Base-by-base conservation (phyloP, 92 coral and sea anemone genomes). In the Phenganax marumi region DNA sequence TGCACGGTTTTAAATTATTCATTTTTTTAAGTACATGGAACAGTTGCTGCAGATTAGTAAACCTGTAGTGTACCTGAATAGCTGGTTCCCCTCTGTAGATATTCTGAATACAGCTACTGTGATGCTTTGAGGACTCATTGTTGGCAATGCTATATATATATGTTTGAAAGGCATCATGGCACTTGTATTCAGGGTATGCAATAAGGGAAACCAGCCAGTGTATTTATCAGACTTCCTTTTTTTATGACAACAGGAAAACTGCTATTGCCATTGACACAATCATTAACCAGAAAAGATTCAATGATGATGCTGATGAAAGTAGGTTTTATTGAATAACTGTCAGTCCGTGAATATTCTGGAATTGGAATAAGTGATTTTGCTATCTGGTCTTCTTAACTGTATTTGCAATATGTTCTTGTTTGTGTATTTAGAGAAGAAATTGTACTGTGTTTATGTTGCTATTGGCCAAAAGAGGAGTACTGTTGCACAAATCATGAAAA, bases 401-500 rank as follows among this genome's bases (percentile, higher is more conserved):
- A 25, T 5, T 25, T 16, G 60, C 16, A 81, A 8, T 69, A 24
- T 21, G 50, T 63, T 11, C 25, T 19, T 78, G 26, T 43, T 14
- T 19, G 61, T 19, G 18, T 65, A 71, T 55, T 22, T 82, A 96
- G 99, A 96, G 85, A 92, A 96, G 87, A 96, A 96, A 87, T 87
- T 96, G n/a, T 96, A 92, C 86, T 96, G 99, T 79, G 90, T 96
- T 78, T 96, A 96, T 89, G 99, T 96, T 58, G 99, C 99, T 57
- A 96, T 96, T 92, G 99, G 99, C 77, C 99, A 96, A 81, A 96
- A 96, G 91, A 92, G 99, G 80, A 96, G 99, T 91, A 96, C 99
- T 69, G 99, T 96, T 19, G 99, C 99, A 52, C 99, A 96, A 88
- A 81, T 96, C 69, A 97, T 96, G 70, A 92, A 92, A 84, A 87